A percentile compares a stretch with the other conserved stretches of the same genome.
These are phyloP conservation scores for Hippocampus barbouri DNA, from an alignment of 2,113 vertebrate genomes.

Conservation along the genomic window DNA sequence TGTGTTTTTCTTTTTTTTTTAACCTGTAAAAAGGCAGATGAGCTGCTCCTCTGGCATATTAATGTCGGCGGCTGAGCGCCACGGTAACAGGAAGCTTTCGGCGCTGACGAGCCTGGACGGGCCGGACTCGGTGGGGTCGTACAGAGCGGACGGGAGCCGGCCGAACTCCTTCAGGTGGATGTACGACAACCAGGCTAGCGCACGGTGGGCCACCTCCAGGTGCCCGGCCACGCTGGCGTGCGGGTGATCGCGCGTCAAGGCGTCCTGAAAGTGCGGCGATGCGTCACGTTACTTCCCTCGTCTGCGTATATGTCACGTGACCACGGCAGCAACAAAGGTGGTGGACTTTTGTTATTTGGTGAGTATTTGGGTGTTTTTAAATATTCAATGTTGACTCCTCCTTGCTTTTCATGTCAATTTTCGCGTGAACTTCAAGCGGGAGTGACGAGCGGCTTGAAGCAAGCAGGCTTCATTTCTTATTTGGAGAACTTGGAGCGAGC, in stretches of 20 bases:
- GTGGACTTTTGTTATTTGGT: no score
- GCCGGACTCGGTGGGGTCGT: slow-evolving; percentile 78
- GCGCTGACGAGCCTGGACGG: slow-evolving; percentile 83
- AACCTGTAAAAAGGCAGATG: slow-evolving; percentile 84
- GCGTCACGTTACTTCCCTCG: no score
- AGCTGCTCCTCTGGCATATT: slow-evolving; percentile 77
- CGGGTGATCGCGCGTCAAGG: slow-evolving; percentile 73
- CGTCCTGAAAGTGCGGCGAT: slow-evolving; percentile 63
- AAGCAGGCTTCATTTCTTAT: no score
- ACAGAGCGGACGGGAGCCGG: slow-evolving; percentile 79
- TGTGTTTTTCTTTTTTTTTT: neutral
- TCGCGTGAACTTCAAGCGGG: no score
- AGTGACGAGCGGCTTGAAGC: no score
- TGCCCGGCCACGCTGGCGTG: slow-evolving; percentile 34
- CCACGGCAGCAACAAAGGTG: neutral
- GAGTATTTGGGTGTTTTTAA: no score
- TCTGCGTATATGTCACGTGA: neutral
- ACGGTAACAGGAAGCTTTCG: slow-evolving; percentile 84
- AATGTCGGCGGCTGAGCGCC: slow-evolving; percentile 77
- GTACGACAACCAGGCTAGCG: slow-evolving; percentile 87
- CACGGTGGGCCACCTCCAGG: slow-evolving; percentile 70
- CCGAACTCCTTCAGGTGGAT: slow-evolving; percentile 89
- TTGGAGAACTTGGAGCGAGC: no score
- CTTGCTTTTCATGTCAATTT: no score
- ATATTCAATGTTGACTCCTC: no score